Evolutionary conservation across 2,888 invertebrate species (phyloP).

Genomic region (Apamea monoglypha): DNA sequence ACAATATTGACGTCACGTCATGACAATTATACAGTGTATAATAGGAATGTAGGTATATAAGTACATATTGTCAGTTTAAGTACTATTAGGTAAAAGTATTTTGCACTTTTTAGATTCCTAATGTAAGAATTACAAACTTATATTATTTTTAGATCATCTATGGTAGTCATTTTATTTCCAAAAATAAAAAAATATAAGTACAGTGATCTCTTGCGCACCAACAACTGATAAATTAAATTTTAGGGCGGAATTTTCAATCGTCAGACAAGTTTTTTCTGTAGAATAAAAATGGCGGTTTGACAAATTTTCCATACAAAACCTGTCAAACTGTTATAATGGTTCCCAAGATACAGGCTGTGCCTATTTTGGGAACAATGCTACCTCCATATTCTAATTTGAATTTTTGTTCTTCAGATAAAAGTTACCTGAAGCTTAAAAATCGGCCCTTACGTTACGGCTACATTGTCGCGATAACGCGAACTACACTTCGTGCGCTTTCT

Average conservation of each 20-base stretch:
- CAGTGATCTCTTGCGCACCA: neutral
- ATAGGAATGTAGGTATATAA: conserved; percentile 52
- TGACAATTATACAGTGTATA: conserved; percentile 10
- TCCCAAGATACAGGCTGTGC: no score
- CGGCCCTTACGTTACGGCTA: neutral
- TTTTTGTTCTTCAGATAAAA: neutral
- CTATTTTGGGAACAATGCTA: no score
- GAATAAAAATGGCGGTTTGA: neutral
- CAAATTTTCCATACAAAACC: neutral
- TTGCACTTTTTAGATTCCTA: conserved; percentile 17
- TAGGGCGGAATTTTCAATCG: neutral
- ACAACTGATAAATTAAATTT: neutral
- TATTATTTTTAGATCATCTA: neutral
- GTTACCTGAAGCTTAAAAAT: neutral
- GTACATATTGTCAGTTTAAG: conserved; percentile 52
- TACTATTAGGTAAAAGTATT: conserved; percentile 33
- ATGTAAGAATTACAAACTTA: neutral
- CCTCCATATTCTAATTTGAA: no score
- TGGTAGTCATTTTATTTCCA: neutral
- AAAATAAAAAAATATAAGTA: conserved; percentile 2
- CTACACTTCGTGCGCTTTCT: no score
- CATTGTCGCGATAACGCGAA: no score
- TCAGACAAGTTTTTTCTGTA: neutral
- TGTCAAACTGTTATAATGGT: neutral
- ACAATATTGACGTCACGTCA: conserved; percentile 31